Evolutionary conservation across 2,888 invertebrate species (phyloP).

Genomic region (Paralinhomoeus sp.): DNA sequence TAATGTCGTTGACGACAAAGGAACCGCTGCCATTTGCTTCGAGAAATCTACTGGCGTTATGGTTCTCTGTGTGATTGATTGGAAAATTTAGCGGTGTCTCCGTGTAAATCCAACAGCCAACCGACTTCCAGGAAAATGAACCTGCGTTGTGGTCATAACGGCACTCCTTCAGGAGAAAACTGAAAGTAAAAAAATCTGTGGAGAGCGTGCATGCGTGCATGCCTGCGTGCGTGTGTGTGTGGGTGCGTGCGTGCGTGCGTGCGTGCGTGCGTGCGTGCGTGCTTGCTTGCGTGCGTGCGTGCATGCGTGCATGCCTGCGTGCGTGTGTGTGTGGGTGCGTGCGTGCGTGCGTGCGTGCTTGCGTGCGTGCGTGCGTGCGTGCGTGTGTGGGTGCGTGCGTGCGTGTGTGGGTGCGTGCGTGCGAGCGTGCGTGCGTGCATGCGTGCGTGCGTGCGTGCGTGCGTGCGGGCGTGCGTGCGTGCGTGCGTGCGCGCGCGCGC

Average conservation of each 20-base stretch:
- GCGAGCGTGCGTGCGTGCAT: slow-evolving; percentile 5
- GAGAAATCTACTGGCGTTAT: too few species aligned
- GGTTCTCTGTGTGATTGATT: too few species aligned
- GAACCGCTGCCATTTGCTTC: too few species aligned
- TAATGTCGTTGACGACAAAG: too few species aligned
- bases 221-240: slow-evolving; percentile 4
- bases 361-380: slow-evolving; percentile 5
- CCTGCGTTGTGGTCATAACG: too few species aligned
- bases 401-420: slow-evolving; percentile 5
- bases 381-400: slow-evolving; percentile 4
- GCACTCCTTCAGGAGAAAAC: too few species aligned
- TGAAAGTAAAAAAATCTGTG: too few species aligned
- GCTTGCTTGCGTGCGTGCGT: slow-evolving; percentile 4
- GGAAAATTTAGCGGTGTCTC: too few species aligned
- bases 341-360: slow-evolving; percentile 4
- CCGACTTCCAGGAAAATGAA: too few species aligned
- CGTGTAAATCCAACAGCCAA: too few species aligned
- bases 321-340: slow-evolving; percentile 3
- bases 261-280: slow-evolving; percentile 5
- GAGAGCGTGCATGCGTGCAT: slow-evolving; percentile 3
- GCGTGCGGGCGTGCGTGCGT: too few species aligned
- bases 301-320: slow-evolving; percentile 2
- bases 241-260: slow-evolving; percentile 4
- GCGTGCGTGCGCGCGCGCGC: too few species aligned
- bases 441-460: not conserved